Base-by-base conservation (phyloP, 64 coral and sea anemone species). In the Porites australiensis region DNA sequence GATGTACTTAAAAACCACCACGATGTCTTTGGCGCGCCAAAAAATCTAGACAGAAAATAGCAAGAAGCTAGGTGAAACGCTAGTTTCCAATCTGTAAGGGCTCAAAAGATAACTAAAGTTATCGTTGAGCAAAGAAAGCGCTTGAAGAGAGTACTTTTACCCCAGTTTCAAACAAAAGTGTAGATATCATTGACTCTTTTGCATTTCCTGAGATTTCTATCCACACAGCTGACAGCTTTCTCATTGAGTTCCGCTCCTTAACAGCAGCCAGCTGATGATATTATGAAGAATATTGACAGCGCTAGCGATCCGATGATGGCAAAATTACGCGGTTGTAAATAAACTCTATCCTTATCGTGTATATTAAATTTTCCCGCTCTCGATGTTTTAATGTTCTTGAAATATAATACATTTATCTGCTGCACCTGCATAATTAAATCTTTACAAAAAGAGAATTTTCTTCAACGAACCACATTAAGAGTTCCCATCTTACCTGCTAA, bases 191-290 rank as follows among this genome's bases (percentile, higher is more conserved):
- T 82, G 60, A 64, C 18, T 37, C 58, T 43, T 8, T 46, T n/a
- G 48, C 59, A 23, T 18, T 82, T 64, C 18, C 81, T 84, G 62
- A 20, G 0, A 48, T 47, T 44, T 78, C 68, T 68, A 68, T 51
- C 44, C 68, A 22, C 27, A 37, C 14, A 49, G 16, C 19, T 84
- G 44, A 84, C 81, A 84, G 81, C 69, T 84, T 69, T 19, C 3
- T 68, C 63, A 16, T 19, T 84, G 64, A 84, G 10, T 84, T 13
- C 60, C 4, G 0, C 15, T n/a, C 2, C 18, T 84, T 68, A 84
- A 37, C 27, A 37, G 81, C 16, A 10, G 3, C 62, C 43, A 69
- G 10, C 63, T 52, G 63, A 16, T 4, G 46, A 82, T 13, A 66
- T 44, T 21, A 47, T 14, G 69, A 20, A 52, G 45, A 49, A 18